phyloP scores from a whole-genome alignment of 2,113 vertebrate species.

The Rousettus leschenaultii region DNA sequence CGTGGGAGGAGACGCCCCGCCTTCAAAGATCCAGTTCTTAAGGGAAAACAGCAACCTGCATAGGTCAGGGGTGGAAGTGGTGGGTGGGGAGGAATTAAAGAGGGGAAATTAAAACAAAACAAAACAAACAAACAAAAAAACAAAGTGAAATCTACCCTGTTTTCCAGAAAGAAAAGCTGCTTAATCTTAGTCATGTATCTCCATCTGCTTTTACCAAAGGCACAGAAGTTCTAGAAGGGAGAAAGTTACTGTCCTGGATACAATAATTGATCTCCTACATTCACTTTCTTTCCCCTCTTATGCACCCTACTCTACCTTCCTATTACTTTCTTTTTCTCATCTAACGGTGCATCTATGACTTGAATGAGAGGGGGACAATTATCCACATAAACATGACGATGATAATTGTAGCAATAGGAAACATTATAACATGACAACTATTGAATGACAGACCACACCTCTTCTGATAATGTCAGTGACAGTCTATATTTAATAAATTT shows the following conservation, averaged over 20 bases:
- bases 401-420: not conserved
- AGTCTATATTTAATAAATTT: not conserved
- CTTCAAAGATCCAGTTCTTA: no score
- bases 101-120: not conserved
- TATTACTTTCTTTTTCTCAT: not conserved
- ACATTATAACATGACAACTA: not conserved
- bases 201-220: not conserved
- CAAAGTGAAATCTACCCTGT: not conserved
- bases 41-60: no score
- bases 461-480: not conserved
- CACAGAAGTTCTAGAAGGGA: not conserved
- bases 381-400: not conserved
- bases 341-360: not conserved
- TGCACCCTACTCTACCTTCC: not conserved
- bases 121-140: not conserved
- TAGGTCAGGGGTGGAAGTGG: no score
- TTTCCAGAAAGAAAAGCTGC: constrained; percentile 26
- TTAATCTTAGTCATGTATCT: not conserved
- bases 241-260: not conserved
- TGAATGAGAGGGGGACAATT: not conserved
- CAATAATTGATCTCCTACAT: not conserved
- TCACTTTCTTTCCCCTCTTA: not conserved
- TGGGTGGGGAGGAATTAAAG: no score
- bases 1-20: no score
- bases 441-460: not conserved